Percentiles rank a stretch among this genome's conserved stretches.
Evolutionary conservation across 1,140 invertebrate species (phyloP).

Genomic region (Lithobius niger): DNA sequence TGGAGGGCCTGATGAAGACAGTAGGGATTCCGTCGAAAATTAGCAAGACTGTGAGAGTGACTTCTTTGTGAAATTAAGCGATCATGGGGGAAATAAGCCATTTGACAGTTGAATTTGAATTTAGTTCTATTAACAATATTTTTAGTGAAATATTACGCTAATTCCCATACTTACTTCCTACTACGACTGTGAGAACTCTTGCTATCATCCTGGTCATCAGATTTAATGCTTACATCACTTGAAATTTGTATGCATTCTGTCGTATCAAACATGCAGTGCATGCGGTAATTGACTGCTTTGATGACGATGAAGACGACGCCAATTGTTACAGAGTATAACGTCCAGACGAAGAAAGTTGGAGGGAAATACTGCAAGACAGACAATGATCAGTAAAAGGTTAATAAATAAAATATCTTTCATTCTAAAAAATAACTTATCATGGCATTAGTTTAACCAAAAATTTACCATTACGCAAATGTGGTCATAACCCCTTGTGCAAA

Average conservation of each 20-base stretch:
- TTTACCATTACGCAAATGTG: too few relatives aligned
- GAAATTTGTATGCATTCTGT: constrained; percentile 60
- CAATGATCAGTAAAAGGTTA: constrained; percentile 13
- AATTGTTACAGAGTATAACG: constrained; percentile 69
- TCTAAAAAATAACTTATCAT: too few relatives aligned
- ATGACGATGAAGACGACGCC: constrained; percentile 63
- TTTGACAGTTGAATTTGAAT: too few relatives aligned
- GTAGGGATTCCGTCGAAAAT: too few relatives aligned
- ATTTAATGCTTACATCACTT: constrained; percentile 2
- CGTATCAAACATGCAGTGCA: constrained; percentile 94
- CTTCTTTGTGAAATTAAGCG: too few relatives aligned
- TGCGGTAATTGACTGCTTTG: constrained; percentile 76
- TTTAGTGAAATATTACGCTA: too few relatives aligned
- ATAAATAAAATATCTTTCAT: constrained; percentile 18
- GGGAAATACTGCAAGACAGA: constrained; percentile 61
- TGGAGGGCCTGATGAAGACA: too few relatives aligned
- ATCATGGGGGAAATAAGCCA: too few relatives aligned
- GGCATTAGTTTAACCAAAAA: too few relatives aligned
- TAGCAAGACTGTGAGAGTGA: too few relatives aligned
- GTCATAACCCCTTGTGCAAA: too few relatives aligned
- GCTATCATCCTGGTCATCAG: constrained; percentile 6
- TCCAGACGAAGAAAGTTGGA: constrained; percentile 68
- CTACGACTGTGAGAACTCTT: constrained; percentile 2
- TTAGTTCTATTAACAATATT: too few relatives aligned
- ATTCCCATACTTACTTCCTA: background rate